phyloP scores from a whole-genome alignment of 2,113 vertebrate genomes.

The Atherinomorus stipes region DNA sequence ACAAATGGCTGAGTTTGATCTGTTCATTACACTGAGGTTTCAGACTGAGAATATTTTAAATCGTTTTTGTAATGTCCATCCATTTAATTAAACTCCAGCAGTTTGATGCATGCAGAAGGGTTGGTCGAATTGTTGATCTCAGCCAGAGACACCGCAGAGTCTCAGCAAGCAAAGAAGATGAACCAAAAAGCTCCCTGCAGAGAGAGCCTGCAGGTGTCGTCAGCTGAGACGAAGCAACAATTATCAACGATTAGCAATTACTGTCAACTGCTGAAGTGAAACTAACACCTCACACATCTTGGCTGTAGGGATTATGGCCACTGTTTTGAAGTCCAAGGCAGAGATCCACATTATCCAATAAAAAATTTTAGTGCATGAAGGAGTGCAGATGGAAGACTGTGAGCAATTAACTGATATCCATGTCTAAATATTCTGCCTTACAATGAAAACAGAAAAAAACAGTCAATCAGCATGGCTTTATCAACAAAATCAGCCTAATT shows the following conservation, averaged over 20 bases:
- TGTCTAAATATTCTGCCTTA: not conserved
- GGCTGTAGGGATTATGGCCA: constrained; percentile 24
- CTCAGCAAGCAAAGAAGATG: constrained; percentile 37
- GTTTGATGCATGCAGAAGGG: not conserved
- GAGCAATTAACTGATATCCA: not conserved
- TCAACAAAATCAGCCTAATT: not conserved
- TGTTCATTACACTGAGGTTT: constrained; percentile 13
- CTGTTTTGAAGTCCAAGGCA: constrained; percentile 24
- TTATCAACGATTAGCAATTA: constrained; percentile 50
- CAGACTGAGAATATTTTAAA: constrained; percentile 35
- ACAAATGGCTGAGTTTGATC: constrained; percentile 17
- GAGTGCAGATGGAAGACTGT: not conserved
- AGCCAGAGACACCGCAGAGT: constrained; percentile 30
- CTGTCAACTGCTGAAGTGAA: constrained; percentile 30
- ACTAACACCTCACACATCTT: constrained; percentile 20
- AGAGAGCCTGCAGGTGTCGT: constrained; percentile 30
- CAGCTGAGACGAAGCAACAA: constrained; percentile 40
- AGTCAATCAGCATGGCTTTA: not conserved
- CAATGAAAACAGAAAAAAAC: not conserved
- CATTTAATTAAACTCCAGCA: constrained; percentile 42
- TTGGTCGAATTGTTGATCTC: constrained; percentile 45
- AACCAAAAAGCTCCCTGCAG: constrained; percentile 37
- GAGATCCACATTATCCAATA: constrained; percentile 7
- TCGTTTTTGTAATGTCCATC: constrained; percentile 36
- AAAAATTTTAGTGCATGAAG: constrained; percentile 3